Conservation (phyloP, 2,888 invertebrate genomes). For the Nomada hirtipes region DNA sequence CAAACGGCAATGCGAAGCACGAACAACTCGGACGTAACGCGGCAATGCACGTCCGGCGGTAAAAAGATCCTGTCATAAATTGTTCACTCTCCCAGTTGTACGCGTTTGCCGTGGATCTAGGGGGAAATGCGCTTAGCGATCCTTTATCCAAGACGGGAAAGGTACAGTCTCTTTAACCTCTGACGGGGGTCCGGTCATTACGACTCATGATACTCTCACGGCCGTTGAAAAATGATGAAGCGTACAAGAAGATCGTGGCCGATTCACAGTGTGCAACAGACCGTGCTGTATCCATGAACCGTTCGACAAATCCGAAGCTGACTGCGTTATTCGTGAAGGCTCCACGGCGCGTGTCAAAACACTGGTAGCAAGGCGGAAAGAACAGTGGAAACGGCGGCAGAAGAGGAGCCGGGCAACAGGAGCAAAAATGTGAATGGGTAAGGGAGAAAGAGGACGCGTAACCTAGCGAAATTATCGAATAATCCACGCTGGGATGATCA, state of each 20-base stretch:
- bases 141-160: conserved; percentile 63
- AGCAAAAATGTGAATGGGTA: conserved; percentile 4
- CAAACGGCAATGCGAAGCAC: neutral
- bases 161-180: conserved; percentile 71
- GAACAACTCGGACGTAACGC: neutral
- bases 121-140: conserved; percentile 77
- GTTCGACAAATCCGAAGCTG: conserved; percentile 58
- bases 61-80: conserved; percentile 48
- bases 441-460: conserved; percentile 36
- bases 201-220: conserved; percentile 81
- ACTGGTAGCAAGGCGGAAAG: conserved; percentile 74
- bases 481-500: conserved; percentile 76
- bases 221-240: conserved; percentile 64
- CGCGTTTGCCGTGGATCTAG: neutral
- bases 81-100: conserved; percentile 23
- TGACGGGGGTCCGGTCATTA: conserved; percentile 76
- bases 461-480: conserved; percentile 78
- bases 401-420: conserved; percentile 12
- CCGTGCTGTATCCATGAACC: conserved; percentile 79
- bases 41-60: neutral
- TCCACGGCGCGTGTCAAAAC: conserved; percentile 83
- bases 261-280: conserved; percentile 80
- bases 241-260: conserved; percentile 62
- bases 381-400: conserved; percentile 44
- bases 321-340: conserved; percentile 64